Conservation (phyloP, 2,888 invertebrate species). For the Zygothrica quintamaculata region DNA sequence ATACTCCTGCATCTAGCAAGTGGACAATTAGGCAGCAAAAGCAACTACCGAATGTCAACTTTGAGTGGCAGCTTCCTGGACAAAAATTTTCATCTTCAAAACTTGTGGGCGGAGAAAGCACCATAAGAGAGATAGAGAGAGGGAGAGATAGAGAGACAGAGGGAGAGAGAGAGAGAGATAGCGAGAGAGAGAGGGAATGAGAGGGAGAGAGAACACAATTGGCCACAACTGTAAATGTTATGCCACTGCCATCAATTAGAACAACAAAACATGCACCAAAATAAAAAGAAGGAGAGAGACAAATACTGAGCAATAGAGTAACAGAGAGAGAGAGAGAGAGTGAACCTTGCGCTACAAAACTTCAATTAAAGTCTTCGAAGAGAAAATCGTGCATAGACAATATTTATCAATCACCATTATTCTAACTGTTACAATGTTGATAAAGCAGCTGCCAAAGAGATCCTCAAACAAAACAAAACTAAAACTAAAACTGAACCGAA, state of each 20-base stretch:
- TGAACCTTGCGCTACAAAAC: slow-evolving; percentile 65
- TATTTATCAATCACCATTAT: slow-evolving; percentile 81
- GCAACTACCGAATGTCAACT: neutral
- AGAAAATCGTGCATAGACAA: slow-evolving; percentile 77
- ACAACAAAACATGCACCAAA: no score
- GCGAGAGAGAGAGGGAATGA: no score
- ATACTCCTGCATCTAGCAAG: no score
- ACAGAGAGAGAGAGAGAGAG: neutral
- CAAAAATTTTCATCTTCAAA: neutral
- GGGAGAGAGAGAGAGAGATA: no score
- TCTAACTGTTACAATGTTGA: slow-evolving; percentile 71
- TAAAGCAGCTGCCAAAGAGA: slow-evolving; percentile 48
- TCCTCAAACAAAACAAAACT: slow-evolving; percentile 20
- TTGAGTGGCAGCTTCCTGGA: slow-evolving; percentile 3
- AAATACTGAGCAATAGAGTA: neutral
- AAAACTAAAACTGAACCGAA: slow-evolving; percentile 6
- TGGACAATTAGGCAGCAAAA: neutral
- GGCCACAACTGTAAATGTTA: slow-evolving; percentile 40
- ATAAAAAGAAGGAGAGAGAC: no score
- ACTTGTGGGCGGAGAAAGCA: slow-evolving; percentile 64
- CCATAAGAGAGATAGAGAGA: no score
- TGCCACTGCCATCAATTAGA: slow-evolving; percentile 67
- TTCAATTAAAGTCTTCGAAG: slow-evolving; percentile 67
- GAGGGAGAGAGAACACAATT: neutral
- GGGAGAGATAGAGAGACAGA: no score